Base-by-base conservation (phyloP, 2,888 invertebrate species). In the Stenchaetothrips biformis region DNA sequence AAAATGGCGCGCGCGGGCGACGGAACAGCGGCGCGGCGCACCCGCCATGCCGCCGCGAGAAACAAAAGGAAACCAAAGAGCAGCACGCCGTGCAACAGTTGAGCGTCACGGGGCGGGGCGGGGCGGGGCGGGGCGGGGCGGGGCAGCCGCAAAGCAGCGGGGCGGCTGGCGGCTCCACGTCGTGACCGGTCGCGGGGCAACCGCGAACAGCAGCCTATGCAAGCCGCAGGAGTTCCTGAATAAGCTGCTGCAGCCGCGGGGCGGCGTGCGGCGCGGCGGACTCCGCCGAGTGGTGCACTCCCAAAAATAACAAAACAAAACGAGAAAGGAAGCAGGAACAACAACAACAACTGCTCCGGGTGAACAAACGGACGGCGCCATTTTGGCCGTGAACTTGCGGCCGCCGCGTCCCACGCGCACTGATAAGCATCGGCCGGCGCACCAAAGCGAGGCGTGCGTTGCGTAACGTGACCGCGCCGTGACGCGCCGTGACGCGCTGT, bases 71-170 rank as follows among this genome's bases (percentile, higher is more conserved):
- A 4, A 18, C 53, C 18, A 18, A 9, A 37, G 25, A 74, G 67
- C 67, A n/a, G 67, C 67, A 74, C 21, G 67, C 67, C 67, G 67
- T 74, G 67, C 67, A 74, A 74, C 67, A 74, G 67, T 74, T 74
- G 67, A 74, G 67, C 67, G 25, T 74, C 67, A 11, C 67, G 67
- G 37, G 37, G 37, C 37, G 37, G 37, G 59, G 59, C 59, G 59
- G 11, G 67, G 67, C 67, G 67, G 21, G 25, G 9, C 67, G 25
- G 21, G 67, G 67, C 67, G 67, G 21, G 67, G 67, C 67, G 67
- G n/a, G 67, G 67, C 67, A 25, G 67, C 25, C 21, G 67, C 67
- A 21, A 21, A 21, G 67, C 67, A 21, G 67, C 67, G 67, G 67
- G 18, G 67, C 21, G 53, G 53, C 53, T 13, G 53, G 53, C 53